phyloP scores from a whole-genome alignment of 2,888 invertebrate genomes.

The Lobophora halterata region DNA sequence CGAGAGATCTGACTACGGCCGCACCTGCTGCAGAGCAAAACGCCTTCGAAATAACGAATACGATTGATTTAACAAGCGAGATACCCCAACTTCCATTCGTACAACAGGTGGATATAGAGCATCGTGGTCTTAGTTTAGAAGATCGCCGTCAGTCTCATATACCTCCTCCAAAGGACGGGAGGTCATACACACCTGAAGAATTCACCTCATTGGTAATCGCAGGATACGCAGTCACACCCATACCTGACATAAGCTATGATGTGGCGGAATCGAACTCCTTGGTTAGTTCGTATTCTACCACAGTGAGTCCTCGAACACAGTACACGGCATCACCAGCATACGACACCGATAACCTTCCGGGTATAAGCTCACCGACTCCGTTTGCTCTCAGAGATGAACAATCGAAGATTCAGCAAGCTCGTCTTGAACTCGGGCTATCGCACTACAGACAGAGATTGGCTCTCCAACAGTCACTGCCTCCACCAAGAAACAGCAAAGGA shows the following conservation, averaged over 20 bases:
- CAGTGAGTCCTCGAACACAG: conserved; percentile 12
- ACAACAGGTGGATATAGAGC: conserved; percentile 25
- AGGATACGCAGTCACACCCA: conserved; percentile 29
- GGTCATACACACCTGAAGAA: conserved; percentile 31
- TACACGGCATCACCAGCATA: conserved; percentile 5
- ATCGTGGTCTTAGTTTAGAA: conserved; percentile 26
- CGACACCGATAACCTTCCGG: conserved; percentile 16
- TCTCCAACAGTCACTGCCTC: conserved; percentile 32
- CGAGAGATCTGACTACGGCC: conserved; percentile 11
- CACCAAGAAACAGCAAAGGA: conserved; percentile 36
- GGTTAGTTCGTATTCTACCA: not conserved
- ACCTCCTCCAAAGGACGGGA: conserved; percentile 29
- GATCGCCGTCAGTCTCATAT: conserved; percentile 26
- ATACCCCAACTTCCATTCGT: conserved; percentile 8
- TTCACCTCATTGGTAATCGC: conserved; percentile 29
- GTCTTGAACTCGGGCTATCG: conserved; percentile 19
- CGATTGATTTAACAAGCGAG: conserved; percentile 22
- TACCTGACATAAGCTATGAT: conserved; percentile 22
- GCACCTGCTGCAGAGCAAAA: conserved; percentile 6
- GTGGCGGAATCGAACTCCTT: conserved; percentile 8
- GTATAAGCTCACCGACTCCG: conserved; percentile 19
- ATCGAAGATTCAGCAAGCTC: conserved; percentile 24
- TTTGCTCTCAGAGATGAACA: conserved; percentile 19
- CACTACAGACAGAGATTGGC: conserved; percentile 27
- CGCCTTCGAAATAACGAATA: conserved; percentile 18